Base-by-base conservation (phyloP, 2,888 invertebrate genomes). In the Apodemia hepburni region DNA sequence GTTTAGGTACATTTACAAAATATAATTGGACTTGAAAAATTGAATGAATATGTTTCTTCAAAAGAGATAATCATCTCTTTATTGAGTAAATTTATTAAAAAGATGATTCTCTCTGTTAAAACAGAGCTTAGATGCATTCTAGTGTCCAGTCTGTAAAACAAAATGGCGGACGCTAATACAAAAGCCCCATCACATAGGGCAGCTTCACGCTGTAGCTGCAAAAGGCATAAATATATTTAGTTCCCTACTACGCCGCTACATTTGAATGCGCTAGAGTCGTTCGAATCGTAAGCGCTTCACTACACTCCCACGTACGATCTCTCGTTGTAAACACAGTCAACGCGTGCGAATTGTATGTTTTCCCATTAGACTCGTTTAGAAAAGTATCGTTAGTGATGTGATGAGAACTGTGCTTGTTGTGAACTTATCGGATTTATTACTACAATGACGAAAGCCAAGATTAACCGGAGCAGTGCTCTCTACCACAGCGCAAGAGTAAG, bases 401-500 rank as follows among this genome's bases (percentile, higher is more conserved):
- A 80, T 80, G 78, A 73, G 75, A 82, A 81, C 82, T 81, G 82
- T 85, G 85, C 73, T 70, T 73, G 79, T 70, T 73, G 79, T 82
- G 81, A 78, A 67, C 54, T 73, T 70, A 68, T 71, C 71, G 84
- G 85, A 82, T 81, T 80, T 65, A 62, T 64, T 70, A 70, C 64
- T 68, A 80, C 70, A 69, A 93, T 93, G 93, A 93, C 93, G 72
- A 94, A 94, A 81, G 92, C 93, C 65, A 94, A 93, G 79, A 79
- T 81, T 72, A 92, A 89, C 63, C 79, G 91, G 75, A 92, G 90
- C 68, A 93, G 92, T 77, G 95, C 96, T 70, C 92, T 96, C 65
- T 95, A 93, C 82, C 95, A 96, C 85, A 94, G 95, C 77, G 94
- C 95, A 62, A 95, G 95, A 95, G 96, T 96, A 80, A 91, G 89